Evolutionary conservation across 1,140 invertebrate species (phyloP).

Genomic region (Drepana arcuata): DNA sequence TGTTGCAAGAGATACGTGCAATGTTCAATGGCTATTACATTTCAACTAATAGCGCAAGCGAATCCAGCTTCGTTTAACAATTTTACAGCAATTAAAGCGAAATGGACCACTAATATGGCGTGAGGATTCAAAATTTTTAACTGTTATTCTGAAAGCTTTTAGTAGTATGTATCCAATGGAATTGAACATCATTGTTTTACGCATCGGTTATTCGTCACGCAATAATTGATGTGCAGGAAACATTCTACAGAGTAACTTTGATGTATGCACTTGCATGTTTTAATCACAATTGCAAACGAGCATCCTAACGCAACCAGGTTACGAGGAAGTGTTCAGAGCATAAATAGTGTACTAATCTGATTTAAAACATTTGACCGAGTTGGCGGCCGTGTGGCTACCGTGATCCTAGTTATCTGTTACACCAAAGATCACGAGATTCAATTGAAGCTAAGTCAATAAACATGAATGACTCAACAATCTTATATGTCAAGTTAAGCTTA

Average conservation of each 20-base stretch:
- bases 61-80: constrained; percentile 22
- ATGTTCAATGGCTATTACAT: constrained; percentile 52
- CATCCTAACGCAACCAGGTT: constrained; percentile 5
- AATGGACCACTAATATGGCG: neutral
- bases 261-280: no score
- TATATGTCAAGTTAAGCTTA: constrained; percentile 17
- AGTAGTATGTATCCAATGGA: neutral
- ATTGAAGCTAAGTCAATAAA: constrained; percentile 16
- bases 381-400: constrained; percentile 28
- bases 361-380: constrained; percentile 36
- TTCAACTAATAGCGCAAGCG: constrained; percentile 22
- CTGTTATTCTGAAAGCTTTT: neutral
- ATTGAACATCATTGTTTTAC: no score
- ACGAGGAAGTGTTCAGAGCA: constrained; percentile 8
- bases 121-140: neutral
- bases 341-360: constrained; percentile 19
- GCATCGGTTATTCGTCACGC: no score
- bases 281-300: no score
- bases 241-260: no score
- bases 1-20: constrained; percentile 51
- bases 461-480: constrained; percentile 14
- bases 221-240: no score
- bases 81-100: constrained; percentile 18
- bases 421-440: constrained; percentile 1
- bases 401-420: no score